These are phyloP conservation scores for Apodemus speciosus DNA, from an alignment of 2,113 vertebrate genomes.

Conservation along the genomic window DNA sequence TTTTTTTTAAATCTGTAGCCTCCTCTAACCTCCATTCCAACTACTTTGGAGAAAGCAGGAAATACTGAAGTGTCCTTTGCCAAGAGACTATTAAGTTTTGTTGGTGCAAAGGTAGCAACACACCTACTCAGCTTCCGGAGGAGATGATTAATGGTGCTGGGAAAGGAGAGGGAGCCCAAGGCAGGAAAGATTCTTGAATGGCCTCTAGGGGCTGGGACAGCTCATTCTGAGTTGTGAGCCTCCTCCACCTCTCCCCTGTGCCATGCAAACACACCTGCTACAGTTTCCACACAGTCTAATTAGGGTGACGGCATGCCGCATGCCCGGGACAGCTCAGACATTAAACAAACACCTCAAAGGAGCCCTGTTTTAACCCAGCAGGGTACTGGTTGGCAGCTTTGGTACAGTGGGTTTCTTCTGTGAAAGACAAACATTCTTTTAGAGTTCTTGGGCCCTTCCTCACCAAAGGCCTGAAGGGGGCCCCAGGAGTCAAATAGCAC, in stretches of 20 bases:
- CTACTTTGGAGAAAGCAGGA: background rate
- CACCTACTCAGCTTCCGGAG: background rate
- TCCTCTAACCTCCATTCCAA: conserved; percentile 30
- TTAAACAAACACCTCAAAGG: conserved; percentile 54
- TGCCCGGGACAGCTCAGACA: no score
- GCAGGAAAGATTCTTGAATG: background rate
- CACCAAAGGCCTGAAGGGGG: background rate
- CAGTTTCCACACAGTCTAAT: conserved; percentile 31
- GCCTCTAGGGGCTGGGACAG: background rate
- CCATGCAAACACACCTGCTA: conserved; percentile 62
- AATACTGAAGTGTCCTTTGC: background rate
- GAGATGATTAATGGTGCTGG: background rate
- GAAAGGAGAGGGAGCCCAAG: background rate
- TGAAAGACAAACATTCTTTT: conserved; percentile 52
- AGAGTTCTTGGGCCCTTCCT: background rate
- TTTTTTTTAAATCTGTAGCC: conserved; percentile 57
- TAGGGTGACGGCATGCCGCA: conserved; percentile 21
- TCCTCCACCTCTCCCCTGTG: background rate
- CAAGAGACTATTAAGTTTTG: background rate
- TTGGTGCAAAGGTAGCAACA: background rate
- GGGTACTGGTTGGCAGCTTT: conserved; percentile 40
- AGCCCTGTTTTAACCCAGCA: conserved; percentile 44
- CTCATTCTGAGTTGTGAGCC: background rate
- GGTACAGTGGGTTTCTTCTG: conserved; percentile 16
- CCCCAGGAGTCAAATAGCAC: background rate